A percentile compares a stretch with the other conserved stretches of the same genome.
Conservation (phyloP, 2,888 invertebrate species). For the Monochamus alternatus region DNA sequence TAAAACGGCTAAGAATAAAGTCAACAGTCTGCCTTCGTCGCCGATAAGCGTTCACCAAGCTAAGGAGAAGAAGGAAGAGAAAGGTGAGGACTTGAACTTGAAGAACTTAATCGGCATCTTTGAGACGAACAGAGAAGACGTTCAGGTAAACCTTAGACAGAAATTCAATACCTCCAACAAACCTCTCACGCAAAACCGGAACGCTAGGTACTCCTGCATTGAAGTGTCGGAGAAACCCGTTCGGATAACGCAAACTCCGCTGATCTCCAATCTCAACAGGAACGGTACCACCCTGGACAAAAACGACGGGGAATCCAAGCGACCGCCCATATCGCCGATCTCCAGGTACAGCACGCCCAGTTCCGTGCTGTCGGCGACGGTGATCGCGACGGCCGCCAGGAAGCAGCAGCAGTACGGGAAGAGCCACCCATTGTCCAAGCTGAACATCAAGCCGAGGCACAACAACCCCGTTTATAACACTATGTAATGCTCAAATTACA, state of each 20-base stretch:
- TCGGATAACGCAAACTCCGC: conserved; percentile 58
- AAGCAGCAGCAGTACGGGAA: conserved; percentile 92
- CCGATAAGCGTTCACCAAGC: conserved; percentile 76
- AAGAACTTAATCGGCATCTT: conserved; percentile 85
- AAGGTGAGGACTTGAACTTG: conserved; percentile 79
- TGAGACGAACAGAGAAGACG: conserved; percentile 72
- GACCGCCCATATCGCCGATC: conserved; percentile 71
- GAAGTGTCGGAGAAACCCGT: conserved; percentile 62
- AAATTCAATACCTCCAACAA: conserved; percentile 50
- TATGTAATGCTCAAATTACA: conserved; percentile 78
- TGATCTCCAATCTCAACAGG: conserved; percentile 61
- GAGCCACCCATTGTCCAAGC: conserved; percentile 91
- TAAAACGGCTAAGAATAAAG: conserved; percentile 66
- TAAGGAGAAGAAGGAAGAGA: conserved; percentile 57
- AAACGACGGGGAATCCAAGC: conserved; percentile 60
- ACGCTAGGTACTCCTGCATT: conserved; percentile 65
- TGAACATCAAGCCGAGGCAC: conserved; percentile 84
- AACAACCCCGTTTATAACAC: conserved; percentile 92
- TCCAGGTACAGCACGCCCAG: conserved; percentile 65
- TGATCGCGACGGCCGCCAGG: conserved; percentile 77
- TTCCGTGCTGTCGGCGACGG: conserved; percentile 78
- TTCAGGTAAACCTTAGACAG: conserved; percentile 60
- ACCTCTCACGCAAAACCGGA: conserved; percentile 49
- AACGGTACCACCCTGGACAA: conserved; percentile 55
- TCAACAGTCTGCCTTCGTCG: conserved; percentile 76